Evolutionary conservation across 2,888 invertebrate genomes (phyloP), one percentile per base, ranked within the genome.

Genomic region (Pseudococcus longispinus): DNA sequence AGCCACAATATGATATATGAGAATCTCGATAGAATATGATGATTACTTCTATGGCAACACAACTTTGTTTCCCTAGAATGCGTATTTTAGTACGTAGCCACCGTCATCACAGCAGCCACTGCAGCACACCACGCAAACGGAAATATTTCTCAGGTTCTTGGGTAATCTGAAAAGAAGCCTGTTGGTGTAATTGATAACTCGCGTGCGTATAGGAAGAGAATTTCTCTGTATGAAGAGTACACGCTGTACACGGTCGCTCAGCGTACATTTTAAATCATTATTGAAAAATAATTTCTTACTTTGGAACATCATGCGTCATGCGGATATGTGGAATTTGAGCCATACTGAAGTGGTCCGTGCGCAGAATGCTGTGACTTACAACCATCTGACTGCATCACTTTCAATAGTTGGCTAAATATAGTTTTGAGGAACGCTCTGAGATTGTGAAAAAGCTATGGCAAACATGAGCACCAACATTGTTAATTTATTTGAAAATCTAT

Each of bases 21-120:
- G 23, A 26, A 26, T 23, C 0, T 26, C 15, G 23, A 65, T 65
- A 11, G 13, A 65, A 65, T 46, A 15, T 13, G 65, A 65, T 26
- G 60, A 60, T 65, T 26, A 26, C 26, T 9, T 26, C 15, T 13
- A 26, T 3, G 11, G 26, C 26, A 65, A 65, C 65, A 65, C 65
- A 65, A 65, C 65, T 65, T 65, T 65, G 65, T 65, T 65, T 65
- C 65, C 65, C 65, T 65, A 26, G 65, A 65, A 65, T n/a, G 65
- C 3, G 26, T 20, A 65, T 20, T 65, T 65, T 20, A 65, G n/a
- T n/a, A n/a, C 3, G 26, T 65, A 26, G 65, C 26, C 65, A 18
- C n/a, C 13, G 13, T 23, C 13, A 65, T 9, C 26, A 11, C 23
- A 26, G 26, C 44, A 46, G 44, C 44, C 37, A n/a, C n/a, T n/a